Percentiles rank a stretch among this genome's conserved stretches.
Evolutionary conservation across 2,113 vertebrate genomes (phyloP).

Genomic region (Paedocypris sp.): DNA sequence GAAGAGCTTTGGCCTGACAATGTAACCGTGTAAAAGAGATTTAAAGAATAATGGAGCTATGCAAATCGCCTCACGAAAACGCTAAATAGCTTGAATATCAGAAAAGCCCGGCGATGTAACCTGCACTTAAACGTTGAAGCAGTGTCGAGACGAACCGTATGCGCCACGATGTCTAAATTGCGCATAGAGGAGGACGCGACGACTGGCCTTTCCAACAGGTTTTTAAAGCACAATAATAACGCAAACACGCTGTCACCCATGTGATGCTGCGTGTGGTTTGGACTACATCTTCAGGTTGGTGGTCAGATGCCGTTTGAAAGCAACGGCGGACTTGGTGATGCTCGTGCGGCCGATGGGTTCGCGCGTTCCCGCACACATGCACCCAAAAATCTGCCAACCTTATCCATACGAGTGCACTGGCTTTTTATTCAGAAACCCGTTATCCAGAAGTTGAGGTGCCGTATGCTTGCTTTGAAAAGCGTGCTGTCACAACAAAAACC

Average conservation of each 20-base stretch:
- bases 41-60: slow-evolving; percentile 54
- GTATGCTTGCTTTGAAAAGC: neutral
- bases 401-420: neutral
- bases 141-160: slow-evolving; percentile 12
- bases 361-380: slow-evolving; percentile 28
- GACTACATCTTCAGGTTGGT: neutral
- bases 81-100: slow-evolving; percentile 34
- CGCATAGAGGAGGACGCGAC: slow-evolving; percentile 27
- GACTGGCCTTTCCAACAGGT: slow-evolving; percentile 24
- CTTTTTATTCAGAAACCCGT: neutral
- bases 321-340: slow-evolving; percentile 21
- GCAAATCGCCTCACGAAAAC: slow-evolving; percentile 59
- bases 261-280: neutral
- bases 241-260: neutral
- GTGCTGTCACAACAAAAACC: neutral
- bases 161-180: slow-evolving; percentile 26
- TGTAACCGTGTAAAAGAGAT: slow-evolving; percentile 58
- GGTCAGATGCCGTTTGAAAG: slow-evolving; percentile 5
- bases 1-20: slow-evolving; percentile 50
- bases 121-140: neutral
- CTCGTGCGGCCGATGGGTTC: slow-evolving; percentile 12
- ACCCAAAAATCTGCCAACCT: slow-evolving; percentile 15
- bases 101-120: neutral
- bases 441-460: neutral
- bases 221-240: neutral